Percentiles rank a stretch among this genome's conserved stretches.
phyloP scores from a whole-genome alignment of 1,140 invertebrate species.

The Aphelenchoides fujianensis region DNA sequence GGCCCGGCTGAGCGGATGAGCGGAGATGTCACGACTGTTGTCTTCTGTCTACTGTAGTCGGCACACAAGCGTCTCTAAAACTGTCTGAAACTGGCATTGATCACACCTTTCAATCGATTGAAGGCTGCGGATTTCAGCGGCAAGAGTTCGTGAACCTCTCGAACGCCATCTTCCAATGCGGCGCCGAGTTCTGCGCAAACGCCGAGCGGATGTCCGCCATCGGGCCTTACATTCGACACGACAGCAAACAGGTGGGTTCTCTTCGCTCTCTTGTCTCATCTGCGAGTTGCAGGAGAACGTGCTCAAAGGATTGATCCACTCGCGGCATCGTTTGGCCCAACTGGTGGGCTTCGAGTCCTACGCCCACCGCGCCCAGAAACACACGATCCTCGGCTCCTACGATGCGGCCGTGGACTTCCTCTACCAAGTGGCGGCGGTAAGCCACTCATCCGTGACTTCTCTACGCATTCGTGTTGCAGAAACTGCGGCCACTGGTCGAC shows the following conservation, averaged over 20 bases:
- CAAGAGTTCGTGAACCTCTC: constrained; percentile 38
- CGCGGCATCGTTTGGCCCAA: constrained; percentile 47
- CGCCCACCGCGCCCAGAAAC: constrained; percentile 55
- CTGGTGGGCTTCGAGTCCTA: constrained; percentile 58
- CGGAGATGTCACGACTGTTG: too few species aligned
- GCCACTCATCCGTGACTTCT: too few species aligned
- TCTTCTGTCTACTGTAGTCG: too few species aligned
- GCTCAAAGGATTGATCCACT: constrained; percentile 35
- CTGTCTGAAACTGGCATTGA: too few species aligned
- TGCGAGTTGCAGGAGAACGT: constrained; percentile 36
- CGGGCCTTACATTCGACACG: constrained; percentile 9
- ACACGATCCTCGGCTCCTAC: constrained; percentile 51
- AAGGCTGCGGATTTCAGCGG: constrained; percentile 34
- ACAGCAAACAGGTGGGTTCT: constrained; percentile 32
- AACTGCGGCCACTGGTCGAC: constrained; percentile 15
- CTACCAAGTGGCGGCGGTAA: constrained; percentile 43
- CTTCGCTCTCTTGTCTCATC: constrained; percentile 12
- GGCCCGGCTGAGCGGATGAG: too few species aligned
- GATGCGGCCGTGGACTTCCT: constrained; percentile 54
- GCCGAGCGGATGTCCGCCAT: constrained; percentile 19
- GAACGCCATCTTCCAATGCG: constrained; percentile 45
- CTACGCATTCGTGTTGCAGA: neutral
- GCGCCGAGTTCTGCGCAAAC: constrained; percentile 26
- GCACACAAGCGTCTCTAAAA: too few species aligned
- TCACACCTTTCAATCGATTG: neutral